Conservation (phyloP, 1,140 invertebrate species). For the Zaprionus inermis region DNA sequence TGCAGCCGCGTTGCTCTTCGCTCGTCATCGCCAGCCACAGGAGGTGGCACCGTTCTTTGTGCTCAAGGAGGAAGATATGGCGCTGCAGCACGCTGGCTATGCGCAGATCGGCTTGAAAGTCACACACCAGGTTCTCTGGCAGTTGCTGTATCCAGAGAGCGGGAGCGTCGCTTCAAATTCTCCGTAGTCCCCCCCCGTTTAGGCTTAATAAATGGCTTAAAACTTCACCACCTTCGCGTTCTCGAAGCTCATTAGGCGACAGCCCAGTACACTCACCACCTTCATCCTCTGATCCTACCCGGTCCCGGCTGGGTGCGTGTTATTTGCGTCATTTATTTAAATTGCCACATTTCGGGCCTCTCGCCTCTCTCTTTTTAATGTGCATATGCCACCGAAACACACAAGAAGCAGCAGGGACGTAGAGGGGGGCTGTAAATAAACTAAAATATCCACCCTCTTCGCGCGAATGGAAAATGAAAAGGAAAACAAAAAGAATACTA, state of each 20-base stretch:
- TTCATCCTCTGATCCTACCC: not conserved
- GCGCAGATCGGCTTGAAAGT: conserved; percentile 1
- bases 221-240: conserved; percentile 49
- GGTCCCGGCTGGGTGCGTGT: conserved; percentile 61
- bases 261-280: not conserved
- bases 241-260: conserved; percentile 69
- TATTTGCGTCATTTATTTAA: conserved; percentile 80
- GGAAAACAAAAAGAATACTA: conserved; percentile 40
- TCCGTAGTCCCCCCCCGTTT: not conserved
- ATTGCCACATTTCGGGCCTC: conserved; percentile 71
- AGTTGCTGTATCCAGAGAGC: conserved; percentile 29
- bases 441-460: conserved; percentile 57
- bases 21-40: not conserved
- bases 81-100: conserved; percentile 28
- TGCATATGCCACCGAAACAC: conserved; percentile 64
- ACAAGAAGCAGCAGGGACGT: too few relatives aligned
- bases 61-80: conserved; percentile 45
- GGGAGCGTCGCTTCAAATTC: not conserved
- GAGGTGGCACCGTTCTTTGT: conserved; percentile 15
- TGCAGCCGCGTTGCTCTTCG: conserved; percentile 33
- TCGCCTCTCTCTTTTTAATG: conserved; percentile 45
- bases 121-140: conserved; percentile 15
- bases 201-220: conserved; percentile 31
- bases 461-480: conserved; percentile 29
- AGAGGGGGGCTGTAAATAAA: conserved; percentile 21